Evolutionary conservation across 2,113 vertebrate species (phyloP), one percentile per base, ranked within the genome.

Genomic region (Myotis davidii): DNA sequence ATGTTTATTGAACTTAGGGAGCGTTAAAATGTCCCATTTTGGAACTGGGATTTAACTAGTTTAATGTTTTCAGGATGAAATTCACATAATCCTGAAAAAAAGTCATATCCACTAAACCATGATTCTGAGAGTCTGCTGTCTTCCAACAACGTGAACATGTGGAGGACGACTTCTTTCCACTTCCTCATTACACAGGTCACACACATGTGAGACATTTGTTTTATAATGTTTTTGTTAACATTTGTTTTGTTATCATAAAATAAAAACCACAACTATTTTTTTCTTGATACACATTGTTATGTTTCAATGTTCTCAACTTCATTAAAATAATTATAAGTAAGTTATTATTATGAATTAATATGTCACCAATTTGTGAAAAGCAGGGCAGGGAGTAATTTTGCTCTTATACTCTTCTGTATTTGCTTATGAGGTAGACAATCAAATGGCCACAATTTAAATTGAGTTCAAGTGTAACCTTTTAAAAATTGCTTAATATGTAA

Each of bases 61-160:
- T 88, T 6, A 29, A 0, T 64, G 21, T 37, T 65, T 54, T 90
- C 29, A n/a, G 59, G 2, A 7, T 7, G 42, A 88, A 90, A 8
- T 48, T 37, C 7, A 70, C 48, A 37, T 2, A 32, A 32, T 7
- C 12, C 48, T 95, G 14, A 34, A 65, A 48, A 48, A 23, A 89
- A 45, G 32, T 37, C 64, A 54, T 10, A 29, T 14, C 1, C 18
- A 3, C 4, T n/a, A 2, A n/a, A 23, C 11, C 5, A 5, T 37
- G 42, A 20, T 84, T 90, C 72, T 56, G n/a, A 77, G 59, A 48
- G 7, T 11, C 39, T 82, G 8, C 0, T n/a, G 27, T 32, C 16
- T 8, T 29, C 14, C 10, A 4, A n/a, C 6, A 39, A 1, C 1
- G 0, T 67, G 27, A 32, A 5, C 2, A 1, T 27, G 10, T 27